Evolutionary conservation across 2,797 vertebrate genomes (phyloP), one percentile per base, ranked within the genome.

Genomic region (Tiaroga cobitis): DNA sequence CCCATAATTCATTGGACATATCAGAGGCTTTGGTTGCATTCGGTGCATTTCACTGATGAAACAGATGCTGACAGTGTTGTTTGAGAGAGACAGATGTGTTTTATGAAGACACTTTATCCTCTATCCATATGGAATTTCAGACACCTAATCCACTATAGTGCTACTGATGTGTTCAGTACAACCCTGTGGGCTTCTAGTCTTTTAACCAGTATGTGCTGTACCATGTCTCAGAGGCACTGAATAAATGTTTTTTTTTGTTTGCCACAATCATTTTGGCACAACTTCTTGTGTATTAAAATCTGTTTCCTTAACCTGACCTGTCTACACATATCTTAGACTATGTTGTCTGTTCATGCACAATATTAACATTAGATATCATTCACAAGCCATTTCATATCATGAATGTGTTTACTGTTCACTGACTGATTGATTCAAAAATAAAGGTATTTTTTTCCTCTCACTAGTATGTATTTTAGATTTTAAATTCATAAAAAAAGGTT

Each of bases 201-300:
- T 74, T 29, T 92, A 90, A 93, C 90, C 79, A 11, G 46, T 92
- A 89, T 94, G 93, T 95, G 93, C 94, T 96, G 94, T 94, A 95
- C 91, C 89, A 92, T 95, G 95, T 95, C 94, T 93, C 94, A 93
- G 94, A 95, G 93, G 96, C 96, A 97, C 96, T 96, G 96, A 97
- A 97, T 97, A 96, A 97, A 97, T 92, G 85, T 86, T 87, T 93
- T 91, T 93, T 86, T 91, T 91, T 92, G 93, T 93, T 91, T 90
- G 92, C 82, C 59, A 85, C 29, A 83, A 67, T 76, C 46, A 39
- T n/a, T 51, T 61, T 84, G 32, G 21, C 54, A n/a, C 59, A 69
- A 29, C 29, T 84, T 86, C 39, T 86, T 88, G 9, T 76, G 37
- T 84, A 76, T 77, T 65, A 46, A 69, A 67, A 78, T 32, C n/a